Base-by-base conservation (phyloP, 2,888 invertebrate genomes). In the Timema cristinae region DNA sequence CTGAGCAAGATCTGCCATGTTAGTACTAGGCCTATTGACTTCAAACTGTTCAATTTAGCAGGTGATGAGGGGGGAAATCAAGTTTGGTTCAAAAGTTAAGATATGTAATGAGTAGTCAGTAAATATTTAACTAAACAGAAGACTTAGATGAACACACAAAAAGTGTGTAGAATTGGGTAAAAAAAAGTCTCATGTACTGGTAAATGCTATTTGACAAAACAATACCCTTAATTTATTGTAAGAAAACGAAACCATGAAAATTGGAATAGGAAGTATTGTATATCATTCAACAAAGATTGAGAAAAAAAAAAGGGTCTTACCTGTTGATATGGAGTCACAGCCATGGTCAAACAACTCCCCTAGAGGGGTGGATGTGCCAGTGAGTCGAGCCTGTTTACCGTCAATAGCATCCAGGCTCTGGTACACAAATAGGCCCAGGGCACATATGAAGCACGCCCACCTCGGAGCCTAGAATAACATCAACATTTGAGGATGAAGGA, bases 341-440 rank as follows among this genome's bases (percentile, higher is more conserved):
- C 99, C 99, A 84, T 99, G 99, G 85, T 99, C 99, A 83, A 99
- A 99, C 48, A 99, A 88, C 85, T 99, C 99, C 13, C 99, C 99
- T 16, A 99, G 85, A 0, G 98, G 98, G 67, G 93, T 91, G 77
- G 93, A 93, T 73, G 93, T 91, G 77, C 92, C 91, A 15, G 98
- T 99, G 79, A 98, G 87, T 76, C 99, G 87, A 1, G 99, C 99
- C 84, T 99, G 99, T 83, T 99, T 99, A 67, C 99, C 99, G 84
- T 99, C 99, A 75, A 98, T 97, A 66, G 99, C 98, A 84, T 99
- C 99, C 78, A 99, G 86, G 80, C 97, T 96, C 85, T 99, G 98
- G 84, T 99, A 99, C 72, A 96, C 84, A 84, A 99, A 98, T 75
- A 99, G 87, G 13, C 98, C 98, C 48, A 97, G 79, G 0, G 94